Evolutionary conservation across 2,888 invertebrate genomes (phyloP), one percentile per base, ranked within the genome.

Genomic region (Microdon myrmicae): DNA sequence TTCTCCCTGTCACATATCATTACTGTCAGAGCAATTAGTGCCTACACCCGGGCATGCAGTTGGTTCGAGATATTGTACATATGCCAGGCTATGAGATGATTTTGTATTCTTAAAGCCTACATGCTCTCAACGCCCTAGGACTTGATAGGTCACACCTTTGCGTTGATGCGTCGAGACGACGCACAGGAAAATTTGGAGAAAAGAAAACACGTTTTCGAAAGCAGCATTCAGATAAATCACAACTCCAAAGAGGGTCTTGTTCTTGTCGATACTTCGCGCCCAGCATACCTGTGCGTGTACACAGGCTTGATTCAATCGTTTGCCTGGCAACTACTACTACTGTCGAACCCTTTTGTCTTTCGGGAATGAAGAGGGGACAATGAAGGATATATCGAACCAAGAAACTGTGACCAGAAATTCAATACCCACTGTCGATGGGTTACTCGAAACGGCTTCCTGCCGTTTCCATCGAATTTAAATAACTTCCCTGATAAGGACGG

Each of bases 1-100:
- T n/a, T n/a, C n/a, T n/a, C n/a, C n/a, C n/a, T n/a, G 51, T 64
- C 64, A 64, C 64, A 64, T 58, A 64, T 64, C 64, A 64, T 58
- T 64, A 64, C 45, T 58, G 61, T 64, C 56, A 38, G 64, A 64
- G 64, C 64, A 64, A 64, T 64, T 64, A 64, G 61, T 64, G 49
- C 55, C 19, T 55, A 64, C 31, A 41, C 43, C 48, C 31, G 34
- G 49, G 34, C 17, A 22, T 9, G 12, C 17, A 38, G 31, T 14
- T 8, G 7, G 13, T 9, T 6, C 6, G 4, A 6, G 8, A 44
- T 8, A 20, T n/a, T n/a, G n/a, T 16, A 7, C n/a, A n/a, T 2
- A 23, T 6, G 14, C 8, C 8, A 6, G 19, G 9, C 3, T 32
- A 44, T 20, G 29, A 17, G 29, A 41, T 47, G 13, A 64, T 64